Conservation (phyloP, 2,888 invertebrate species). For the Leptinotarsa juncta region DNA sequence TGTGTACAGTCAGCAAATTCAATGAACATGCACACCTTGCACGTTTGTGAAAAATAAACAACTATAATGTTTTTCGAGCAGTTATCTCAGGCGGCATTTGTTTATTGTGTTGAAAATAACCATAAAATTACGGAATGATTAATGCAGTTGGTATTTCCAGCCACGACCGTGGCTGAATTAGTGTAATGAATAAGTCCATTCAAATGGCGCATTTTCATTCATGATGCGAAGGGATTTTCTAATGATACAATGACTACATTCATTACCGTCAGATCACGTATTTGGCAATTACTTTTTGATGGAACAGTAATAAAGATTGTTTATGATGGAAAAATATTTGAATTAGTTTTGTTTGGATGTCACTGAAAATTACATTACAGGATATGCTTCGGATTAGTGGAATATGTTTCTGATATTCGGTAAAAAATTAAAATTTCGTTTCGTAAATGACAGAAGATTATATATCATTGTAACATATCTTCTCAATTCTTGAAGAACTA, state of each 20-base stretch:
- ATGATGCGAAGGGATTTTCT: neutral
- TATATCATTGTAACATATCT: too few species aligned
- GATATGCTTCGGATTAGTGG: too few species aligned
- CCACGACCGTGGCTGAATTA: neutral
- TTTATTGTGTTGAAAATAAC: neutral
- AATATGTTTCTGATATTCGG: too few species aligned
- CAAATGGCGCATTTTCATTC: slow-evolving; percentile 2
- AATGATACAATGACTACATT: neutral
- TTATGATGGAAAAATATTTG: neutral
- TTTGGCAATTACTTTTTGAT: neutral
- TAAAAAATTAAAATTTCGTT: too few species aligned
- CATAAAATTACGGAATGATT: neutral
- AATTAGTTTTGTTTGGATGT: too few species aligned
- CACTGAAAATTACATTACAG: too few species aligned
- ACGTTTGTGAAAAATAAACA: neutral
- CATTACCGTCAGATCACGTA: neutral
- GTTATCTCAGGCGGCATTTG: neutral
- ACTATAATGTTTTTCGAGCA: neutral
- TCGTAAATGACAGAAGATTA: too few species aligned
- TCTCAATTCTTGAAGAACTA: too few species aligned
- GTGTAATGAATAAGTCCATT: neutral
- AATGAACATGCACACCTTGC: neutral
- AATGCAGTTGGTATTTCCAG: slow-evolving; percentile 6
- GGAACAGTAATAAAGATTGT: neutral
- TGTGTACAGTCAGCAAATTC: neutral